Base-by-base conservation (phyloP, 2,888 invertebrate species). In the Metacarcinus magister region DNA sequence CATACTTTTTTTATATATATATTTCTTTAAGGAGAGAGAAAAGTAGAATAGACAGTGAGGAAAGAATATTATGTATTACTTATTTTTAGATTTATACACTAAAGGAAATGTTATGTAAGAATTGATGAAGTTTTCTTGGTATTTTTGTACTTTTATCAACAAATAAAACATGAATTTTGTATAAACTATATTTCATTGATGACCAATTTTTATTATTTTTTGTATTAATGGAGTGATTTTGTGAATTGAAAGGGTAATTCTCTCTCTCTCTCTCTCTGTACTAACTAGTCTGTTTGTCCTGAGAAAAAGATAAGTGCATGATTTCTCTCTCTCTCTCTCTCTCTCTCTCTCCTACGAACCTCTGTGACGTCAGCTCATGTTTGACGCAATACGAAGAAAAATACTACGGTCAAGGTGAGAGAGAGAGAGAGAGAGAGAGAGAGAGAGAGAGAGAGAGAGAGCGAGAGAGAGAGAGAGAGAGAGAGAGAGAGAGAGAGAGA, bases 381-480 rank as follows among this genome's bases (percentile, higher is more conserved):
- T 8, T 16, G 8, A 54, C 54, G 54, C 39, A 54, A 13, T 54
- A 54, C 54, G 54, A 54, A 54, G 54, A 54, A 54, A 54, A 54
- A 54, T 13, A 54, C 39, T 39, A 39, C 39, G 39, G 39, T 39
- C 39, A 39, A 39, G 39, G 39, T 39, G 39, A 39, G 39, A 54
- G 54, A 54, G 54, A 54, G 54, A 0, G 54, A 54, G 54, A 0
- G 54, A 54, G 54, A 54, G 54, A 54, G 54, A 54, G 54, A 54
- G 54, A 67, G 67, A 67, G n/a, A 67, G 67, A 67, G 67, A 67
- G 67, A 67, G 67, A 67, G 67, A 67, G 67, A 67, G 67, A 67
- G 67, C n/a, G 67, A 67, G 67, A 67, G 67, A 67, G 67, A 67
- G 23, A n/a, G n/a, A n/a, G 67, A 23, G 67, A 67, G n/a, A 67